Conservation (phyloP, 2,113 vertebrate genomes). For the Dryoscopus gambensis region DNA sequence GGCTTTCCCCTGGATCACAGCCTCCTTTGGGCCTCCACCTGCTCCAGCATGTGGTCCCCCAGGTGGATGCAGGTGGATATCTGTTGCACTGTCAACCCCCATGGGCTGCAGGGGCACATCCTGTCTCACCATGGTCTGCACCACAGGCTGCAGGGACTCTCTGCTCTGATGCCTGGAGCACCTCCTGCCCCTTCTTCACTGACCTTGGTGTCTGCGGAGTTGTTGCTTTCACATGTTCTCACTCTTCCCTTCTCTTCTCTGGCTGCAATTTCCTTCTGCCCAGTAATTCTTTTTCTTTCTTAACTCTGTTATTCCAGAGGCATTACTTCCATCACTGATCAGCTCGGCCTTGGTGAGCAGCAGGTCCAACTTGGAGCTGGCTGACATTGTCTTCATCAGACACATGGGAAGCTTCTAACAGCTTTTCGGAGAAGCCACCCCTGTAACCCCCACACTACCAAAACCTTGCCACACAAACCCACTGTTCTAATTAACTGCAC, state of each 20-base stretch:
- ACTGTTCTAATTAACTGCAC: neutral
- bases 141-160: neutral
- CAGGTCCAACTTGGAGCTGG: neutral
- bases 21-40: neutral
- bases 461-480: neutral
- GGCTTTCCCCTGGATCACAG: neutral
- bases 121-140: neutral
- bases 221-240: neutral
- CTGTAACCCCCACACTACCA: neutral
- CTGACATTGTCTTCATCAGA: neutral
- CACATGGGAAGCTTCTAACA: neutral
- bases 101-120: neutral
- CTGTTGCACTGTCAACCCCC: neutral
- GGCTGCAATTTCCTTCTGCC: neutral
- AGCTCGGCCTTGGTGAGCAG: neutral
- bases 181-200: neutral
- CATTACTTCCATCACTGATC: rapidly evolving
- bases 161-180: neutral
- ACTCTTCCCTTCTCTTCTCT: neutral
- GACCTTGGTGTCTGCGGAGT: neutral
- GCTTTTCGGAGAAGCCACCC: neutral
- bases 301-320: neutral
- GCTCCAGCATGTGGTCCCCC: neutral
- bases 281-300: neutral
- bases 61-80: neutral